Evolutionary conservation across 2,888 invertebrate species (phyloP).

Genomic region (Calameuta pallipes): DNA sequence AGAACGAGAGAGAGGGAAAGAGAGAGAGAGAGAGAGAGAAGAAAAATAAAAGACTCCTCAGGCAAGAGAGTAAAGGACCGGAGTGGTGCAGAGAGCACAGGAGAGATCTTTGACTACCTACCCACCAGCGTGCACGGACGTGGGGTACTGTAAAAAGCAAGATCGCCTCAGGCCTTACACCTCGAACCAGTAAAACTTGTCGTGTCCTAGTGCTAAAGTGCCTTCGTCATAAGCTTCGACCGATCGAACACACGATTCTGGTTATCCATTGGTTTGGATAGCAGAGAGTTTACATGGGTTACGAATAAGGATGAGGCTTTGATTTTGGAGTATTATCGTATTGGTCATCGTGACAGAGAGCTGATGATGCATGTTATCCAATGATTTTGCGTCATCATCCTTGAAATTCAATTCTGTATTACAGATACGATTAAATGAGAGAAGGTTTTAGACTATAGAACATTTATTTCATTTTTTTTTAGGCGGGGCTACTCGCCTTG

Average conservation of each 20-base stretch:
- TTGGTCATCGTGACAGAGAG: not conserved
- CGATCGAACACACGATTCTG: not conserved
- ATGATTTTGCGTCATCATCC: not conserved
- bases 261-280: not conserved
- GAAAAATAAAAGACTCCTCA: conserved; percentile 6
- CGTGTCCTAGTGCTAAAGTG: conserved; percentile 53
- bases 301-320: not conserved
- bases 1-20: conserved; percentile 5
- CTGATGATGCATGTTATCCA: not conserved
- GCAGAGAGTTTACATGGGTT: not conserved
- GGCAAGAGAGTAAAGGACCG: conserved; percentile 14
- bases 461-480: not conserved
- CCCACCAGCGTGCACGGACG: conserved; percentile 23
- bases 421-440: not conserved
- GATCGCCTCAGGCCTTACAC: conserved; percentile 61
- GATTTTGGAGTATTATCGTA: not conserved
- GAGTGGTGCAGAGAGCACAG: conserved; percentile 17
- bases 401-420: not conserved
- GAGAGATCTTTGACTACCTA: conserved; percentile 42
- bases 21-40: conserved; percentile 10
- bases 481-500: not conserved
- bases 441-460: not conserved
- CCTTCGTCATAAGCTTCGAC: conserved; percentile 35
- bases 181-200: conserved; percentile 64
- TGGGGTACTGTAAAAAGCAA: conserved; percentile 51